Conservation (phyloP, 2,888 invertebrate genomes). For the Adelognathus sp. region DNA sequence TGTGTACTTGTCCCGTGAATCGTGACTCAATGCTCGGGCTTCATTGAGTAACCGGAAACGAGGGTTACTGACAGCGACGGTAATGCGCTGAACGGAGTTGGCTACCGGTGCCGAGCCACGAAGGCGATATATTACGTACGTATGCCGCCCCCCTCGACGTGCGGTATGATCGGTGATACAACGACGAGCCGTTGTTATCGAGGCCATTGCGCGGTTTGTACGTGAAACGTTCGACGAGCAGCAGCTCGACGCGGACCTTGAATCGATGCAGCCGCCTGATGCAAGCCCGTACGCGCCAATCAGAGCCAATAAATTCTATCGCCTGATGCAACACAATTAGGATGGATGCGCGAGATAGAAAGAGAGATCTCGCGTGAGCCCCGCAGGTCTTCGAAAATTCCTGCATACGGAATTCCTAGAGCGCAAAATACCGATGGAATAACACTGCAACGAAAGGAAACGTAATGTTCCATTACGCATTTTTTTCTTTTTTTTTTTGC, state of each 20-base stretch:
- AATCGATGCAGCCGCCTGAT: constrained; percentile 72
- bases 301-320: constrained; percentile 75
- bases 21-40: constrained; percentile 32
- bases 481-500: neutral
- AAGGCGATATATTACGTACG: constrained; percentile 10
- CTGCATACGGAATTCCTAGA: constrained; percentile 29
- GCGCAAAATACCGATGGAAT: constrained; percentile 21
- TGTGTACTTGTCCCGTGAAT: constrained; percentile 2
- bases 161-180: constrained; percentile 54
- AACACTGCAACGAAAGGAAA: constrained; percentile 29
- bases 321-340: constrained; percentile 71
- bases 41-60: constrained; percentile 47
- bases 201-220: constrained; percentile 61
- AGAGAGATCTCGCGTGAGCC: constrained; percentile 9
- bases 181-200: constrained; percentile 67
- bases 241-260: constrained; percentile 69
- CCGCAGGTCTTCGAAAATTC: constrained; percentile 38
- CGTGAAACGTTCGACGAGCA: constrained; percentile 36
- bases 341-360: constrained; percentile 63
- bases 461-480: constrained; percentile 18
- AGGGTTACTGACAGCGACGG: constrained; percentile 38
- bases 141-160: neutral
- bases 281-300: constrained; percentile 69
- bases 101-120: neutral
- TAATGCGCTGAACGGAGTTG: constrained; percentile 8